phyloP scores from a whole-genome alignment of 2,797 vertebrate species.

The Enteromius radiatus region DNA sequence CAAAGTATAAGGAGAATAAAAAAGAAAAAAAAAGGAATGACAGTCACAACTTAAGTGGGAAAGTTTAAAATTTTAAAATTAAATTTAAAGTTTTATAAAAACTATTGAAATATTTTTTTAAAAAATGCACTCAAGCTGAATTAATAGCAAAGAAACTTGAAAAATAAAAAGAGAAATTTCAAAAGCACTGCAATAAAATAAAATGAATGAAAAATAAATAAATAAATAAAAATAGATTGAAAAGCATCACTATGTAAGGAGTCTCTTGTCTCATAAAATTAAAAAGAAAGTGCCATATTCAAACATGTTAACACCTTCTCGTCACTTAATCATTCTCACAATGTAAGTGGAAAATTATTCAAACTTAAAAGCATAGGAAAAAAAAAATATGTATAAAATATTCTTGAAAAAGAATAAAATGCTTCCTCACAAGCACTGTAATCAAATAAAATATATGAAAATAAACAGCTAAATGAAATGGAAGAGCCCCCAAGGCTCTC shows the following conservation, averaged over 20 bases:
- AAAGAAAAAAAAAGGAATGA: neutral
- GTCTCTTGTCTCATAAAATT: neutral
- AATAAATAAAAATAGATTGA: neutral
- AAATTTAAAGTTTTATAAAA: neutral
- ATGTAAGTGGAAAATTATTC: neutral
- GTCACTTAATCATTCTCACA: neutral
- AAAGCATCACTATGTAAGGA: neutral
- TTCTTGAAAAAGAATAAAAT: neutral
- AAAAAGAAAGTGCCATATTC: neutral
- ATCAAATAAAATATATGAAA: neutral
- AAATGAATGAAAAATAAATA: neutral
- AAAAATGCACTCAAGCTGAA: neutral
- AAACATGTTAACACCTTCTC: neutral
- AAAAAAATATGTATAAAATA: neutral
- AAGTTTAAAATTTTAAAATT: neutral
- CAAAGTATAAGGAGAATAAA: neutral
- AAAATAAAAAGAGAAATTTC: neutral
- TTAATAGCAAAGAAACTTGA: neutral
- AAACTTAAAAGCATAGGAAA: neutral
- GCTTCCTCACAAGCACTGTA: neutral
- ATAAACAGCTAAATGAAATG: neutral
- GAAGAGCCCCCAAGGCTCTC: neutral
- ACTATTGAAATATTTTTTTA: neutral
- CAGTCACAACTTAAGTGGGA: neutral
- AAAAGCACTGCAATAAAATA: neutral